phyloP scores from a whole-genome alignment of 2,888 invertebrate genomes.

The Chromoteleia sp. region DNA sequence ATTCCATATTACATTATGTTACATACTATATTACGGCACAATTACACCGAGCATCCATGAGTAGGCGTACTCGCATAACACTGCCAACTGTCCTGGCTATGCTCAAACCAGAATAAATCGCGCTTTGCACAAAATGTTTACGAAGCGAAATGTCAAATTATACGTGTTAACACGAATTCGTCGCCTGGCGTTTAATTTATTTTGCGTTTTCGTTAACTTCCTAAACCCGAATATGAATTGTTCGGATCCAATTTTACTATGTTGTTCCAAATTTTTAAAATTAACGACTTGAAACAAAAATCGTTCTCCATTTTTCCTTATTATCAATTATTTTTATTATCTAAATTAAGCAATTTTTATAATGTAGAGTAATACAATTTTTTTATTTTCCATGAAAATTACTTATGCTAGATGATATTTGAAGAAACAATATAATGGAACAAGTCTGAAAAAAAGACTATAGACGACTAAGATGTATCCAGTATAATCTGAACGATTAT shows the following conservation, averaged over 20 bases:
- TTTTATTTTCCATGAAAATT: not conserved
- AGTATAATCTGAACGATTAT: constrained; percentile 21
- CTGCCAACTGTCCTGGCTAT: constrained; percentile 47
- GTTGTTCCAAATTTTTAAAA: too few species aligned
- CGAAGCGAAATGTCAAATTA: constrained; percentile 39
- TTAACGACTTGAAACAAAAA: too few species aligned
- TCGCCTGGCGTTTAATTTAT: not conserved
- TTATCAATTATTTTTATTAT: too few species aligned
- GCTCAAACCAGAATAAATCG: constrained; percentile 55
- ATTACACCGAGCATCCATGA: constrained; percentile 53
- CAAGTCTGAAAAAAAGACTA: constrained; percentile 22
- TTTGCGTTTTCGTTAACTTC: too few species aligned
- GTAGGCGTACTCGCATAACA: constrained; percentile 60
- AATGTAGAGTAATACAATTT: too few species aligned
- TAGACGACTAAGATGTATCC: constrained; percentile 10
- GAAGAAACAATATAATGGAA: constrained; percentile 28
- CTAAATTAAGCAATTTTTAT: too few species aligned
- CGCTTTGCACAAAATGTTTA: constrained; percentile 43
- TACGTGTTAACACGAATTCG: constrained; percentile 15
- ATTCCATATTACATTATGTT: constrained; percentile 67
- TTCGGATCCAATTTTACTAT: too few species aligned
- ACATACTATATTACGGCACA: constrained; percentile 62
- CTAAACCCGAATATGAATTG: too few species aligned
- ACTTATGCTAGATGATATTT: too few species aligned
- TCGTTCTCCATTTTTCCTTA: too few species aligned